These are phyloP conservation scores for Parauchenoglanis punctatus DNA, from an alignment of 2,797 vertebrate genomes.

Conservation along the genomic window DNA sequence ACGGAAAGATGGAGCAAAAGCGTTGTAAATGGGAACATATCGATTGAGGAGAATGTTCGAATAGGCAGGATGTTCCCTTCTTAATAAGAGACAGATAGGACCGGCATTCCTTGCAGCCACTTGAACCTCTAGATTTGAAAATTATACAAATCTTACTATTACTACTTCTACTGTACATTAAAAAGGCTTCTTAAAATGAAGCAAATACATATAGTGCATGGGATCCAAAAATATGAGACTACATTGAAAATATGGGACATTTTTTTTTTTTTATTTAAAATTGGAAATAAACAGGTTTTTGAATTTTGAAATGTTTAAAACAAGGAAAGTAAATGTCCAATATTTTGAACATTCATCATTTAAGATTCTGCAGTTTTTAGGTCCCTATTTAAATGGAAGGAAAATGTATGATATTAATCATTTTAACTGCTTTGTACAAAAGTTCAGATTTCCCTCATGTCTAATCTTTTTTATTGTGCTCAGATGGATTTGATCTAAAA, in stretches of 20 bases:
- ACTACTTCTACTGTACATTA: background rate
- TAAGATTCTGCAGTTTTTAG: background rate
- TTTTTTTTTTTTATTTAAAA: no score
- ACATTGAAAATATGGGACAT: background rate
- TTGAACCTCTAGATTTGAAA: background rate
- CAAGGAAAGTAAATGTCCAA: background rate
- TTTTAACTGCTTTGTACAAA: background rate
- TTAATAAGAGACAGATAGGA: background rate
- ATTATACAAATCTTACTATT: background rate
- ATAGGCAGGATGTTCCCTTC: background rate
- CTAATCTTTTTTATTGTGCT: background rate
- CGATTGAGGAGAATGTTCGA: background rate
- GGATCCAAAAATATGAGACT: background rate
- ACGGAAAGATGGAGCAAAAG: constrained; percentile 3
- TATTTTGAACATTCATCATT: background rate
- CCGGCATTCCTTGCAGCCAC: background rate
- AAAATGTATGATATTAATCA: background rate
- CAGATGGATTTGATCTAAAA: background rate
- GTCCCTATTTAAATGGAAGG: background rate
- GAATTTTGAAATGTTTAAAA: background rate
- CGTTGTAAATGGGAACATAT: constrained; percentile 13
- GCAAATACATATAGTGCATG: background rate
- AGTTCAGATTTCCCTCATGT: background rate
- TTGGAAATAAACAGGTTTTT: no score
- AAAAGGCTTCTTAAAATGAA: background rate